Percentiles rank a stretch among this genome's conserved stretches.
These are phyloP conservation scores for Aphelenchoides fujianensis DNA, from an alignment of 1,140 invertebrate genomes.

Conservation along the genomic window DNA sequence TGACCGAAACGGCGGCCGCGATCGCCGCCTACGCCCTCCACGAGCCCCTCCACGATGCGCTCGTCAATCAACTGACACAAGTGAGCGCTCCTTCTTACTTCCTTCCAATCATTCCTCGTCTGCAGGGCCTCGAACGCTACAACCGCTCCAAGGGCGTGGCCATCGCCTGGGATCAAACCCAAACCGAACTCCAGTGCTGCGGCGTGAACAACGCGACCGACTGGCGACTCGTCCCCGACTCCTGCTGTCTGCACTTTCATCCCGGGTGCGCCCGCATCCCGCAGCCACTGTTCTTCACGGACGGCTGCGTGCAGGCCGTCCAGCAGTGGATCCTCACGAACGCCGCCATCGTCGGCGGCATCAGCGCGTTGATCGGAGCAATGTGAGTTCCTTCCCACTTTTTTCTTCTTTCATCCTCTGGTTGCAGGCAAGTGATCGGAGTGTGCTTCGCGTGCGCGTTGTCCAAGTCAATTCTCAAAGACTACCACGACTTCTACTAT, in stretches of 20 bases:
- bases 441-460: slow-evolving; percentile 66
- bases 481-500: slow-evolving; percentile 62
- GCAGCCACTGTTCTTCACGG: slow-evolving; percentile 41
- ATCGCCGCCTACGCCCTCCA: slow-evolving; percentile 65
- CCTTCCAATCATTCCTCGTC: no score
- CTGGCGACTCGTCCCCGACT: slow-evolving; percentile 60
- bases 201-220: slow-evolving; percentile 63
- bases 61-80: slow-evolving; percentile 52
- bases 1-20: slow-evolving; percentile 64
- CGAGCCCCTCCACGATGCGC: slow-evolving; percentile 45
- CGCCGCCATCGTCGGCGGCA: slow-evolving; percentile 63
- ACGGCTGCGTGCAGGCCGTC: slow-evolving; percentile 62
- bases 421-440: slow-evolving; percentile 65
- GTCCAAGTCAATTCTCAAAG: slow-evolving; percentile 65
- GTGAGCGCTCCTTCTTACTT: no score
- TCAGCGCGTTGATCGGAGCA: slow-evolving; percentile 62
- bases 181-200: slow-evolving; percentile 64
- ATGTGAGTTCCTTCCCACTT: no score
- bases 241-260: slow-evolving; percentile 60
- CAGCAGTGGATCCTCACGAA: slow-evolving; percentile 63
- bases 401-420: no score
- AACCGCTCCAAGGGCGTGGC: slow-evolving; percentile 40
- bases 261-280: slow-evolving; percentile 55
- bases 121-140: slow-evolving; percentile 58
- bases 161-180: slow-evolving; percentile 63